These are phyloP conservation scores for Iguana delicatissima DNA, from an alignment of 2,797 vertebrate species.

Conservation along the genomic window DNA sequence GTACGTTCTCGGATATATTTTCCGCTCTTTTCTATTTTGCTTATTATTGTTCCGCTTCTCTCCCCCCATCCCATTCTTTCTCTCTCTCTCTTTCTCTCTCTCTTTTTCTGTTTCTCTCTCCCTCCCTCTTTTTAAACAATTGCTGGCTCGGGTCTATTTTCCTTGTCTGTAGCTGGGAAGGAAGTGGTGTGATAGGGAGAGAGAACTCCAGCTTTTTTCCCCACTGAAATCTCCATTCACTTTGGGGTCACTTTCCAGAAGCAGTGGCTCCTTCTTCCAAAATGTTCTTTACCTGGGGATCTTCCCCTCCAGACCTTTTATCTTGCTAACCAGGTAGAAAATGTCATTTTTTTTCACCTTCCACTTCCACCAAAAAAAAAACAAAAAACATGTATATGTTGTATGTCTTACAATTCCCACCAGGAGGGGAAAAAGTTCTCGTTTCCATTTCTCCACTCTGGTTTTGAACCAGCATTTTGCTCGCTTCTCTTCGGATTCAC, in stretches of 20 bases:
- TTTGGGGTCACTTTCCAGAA: conserved; percentile 57
- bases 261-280: conserved; percentile 54
- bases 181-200: conserved; percentile 21
- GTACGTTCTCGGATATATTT: conserved; percentile 83
- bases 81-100: conserved; percentile 31
- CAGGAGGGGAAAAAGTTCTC: conserved; percentile 70
- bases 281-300: conserved; percentile 49
- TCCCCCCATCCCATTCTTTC: conserved; percentile 18
- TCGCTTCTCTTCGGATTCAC: conserved; percentile 61
- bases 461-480: conserved; percentile 37
- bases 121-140: conserved; percentile 19
- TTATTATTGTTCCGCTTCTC: conserved; percentile 42
- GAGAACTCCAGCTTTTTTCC: background rate
- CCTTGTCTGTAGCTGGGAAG: conserved; percentile 52
- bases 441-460: accelerated
- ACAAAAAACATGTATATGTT: background rate
- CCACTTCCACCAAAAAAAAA: background rate
- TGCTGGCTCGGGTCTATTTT: conserved; percentile 33
- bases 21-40: conserved; percentile 54
- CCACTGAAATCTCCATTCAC: conserved; percentile 65
- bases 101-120: conserved; percentile 21
- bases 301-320: conserved; percentile 57
- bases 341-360: conserved; percentile 66
- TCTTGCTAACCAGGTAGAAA: conserved; percentile 84
- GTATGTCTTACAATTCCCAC: conserved; percentile 24